Evolutionary conservation across 2,797 vertebrate genomes (phyloP), one percentile per base, ranked within the genome.

Genomic region (Tamandua tetradactyla): DNA sequence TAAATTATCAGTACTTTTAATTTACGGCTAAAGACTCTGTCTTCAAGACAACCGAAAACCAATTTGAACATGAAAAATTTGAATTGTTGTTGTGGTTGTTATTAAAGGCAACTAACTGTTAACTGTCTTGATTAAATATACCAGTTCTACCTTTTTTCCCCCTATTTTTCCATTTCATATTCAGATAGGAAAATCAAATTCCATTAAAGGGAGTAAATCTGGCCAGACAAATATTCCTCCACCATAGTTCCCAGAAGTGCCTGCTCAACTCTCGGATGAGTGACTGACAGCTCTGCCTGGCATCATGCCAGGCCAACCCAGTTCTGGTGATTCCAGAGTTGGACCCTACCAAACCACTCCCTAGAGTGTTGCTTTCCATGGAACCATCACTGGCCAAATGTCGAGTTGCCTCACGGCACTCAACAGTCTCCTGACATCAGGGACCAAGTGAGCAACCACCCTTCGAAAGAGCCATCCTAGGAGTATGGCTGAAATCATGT

Each of bases 41-140:
- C 81, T 82, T 66, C 1, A 47, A 92, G 72, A 89, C 5, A 66
- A 72, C n/a, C 11, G 23, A 89, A 86, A 72, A 2, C 5, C 25
- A 89, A 66, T 85, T 74, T 71, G 35, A 92, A 75, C 94, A 87
- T 47, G 12, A 74, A 91, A 66, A 69, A 92, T 25, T 44, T 91
- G 42, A 96, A 71, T 64, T 35, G 20, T 52, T 44, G 12, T 25
- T 42, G 32, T 37, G 49, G 25, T 40, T 80, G 27, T 37, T 72
- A 59, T 40, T 30, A 83, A 81, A 42, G 22, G 68, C 17, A 52
- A 40, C 3, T 30, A 89, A 5, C 27, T 27, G 57, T 47, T 32
- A 44, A 17, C 7, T 47, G 44, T 32, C 59, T 83, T 57, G 47
- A 86, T 52, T 52, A 94, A 93, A 86, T 52, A 32, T 1, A 75